Evolutionary conservation across 30 jellyfish, hydroid and myxozoan genomes (phyloP), one percentile per base, ranked within the genome.

Genomic region (Chrysaora quinquecirrha): DNA sequence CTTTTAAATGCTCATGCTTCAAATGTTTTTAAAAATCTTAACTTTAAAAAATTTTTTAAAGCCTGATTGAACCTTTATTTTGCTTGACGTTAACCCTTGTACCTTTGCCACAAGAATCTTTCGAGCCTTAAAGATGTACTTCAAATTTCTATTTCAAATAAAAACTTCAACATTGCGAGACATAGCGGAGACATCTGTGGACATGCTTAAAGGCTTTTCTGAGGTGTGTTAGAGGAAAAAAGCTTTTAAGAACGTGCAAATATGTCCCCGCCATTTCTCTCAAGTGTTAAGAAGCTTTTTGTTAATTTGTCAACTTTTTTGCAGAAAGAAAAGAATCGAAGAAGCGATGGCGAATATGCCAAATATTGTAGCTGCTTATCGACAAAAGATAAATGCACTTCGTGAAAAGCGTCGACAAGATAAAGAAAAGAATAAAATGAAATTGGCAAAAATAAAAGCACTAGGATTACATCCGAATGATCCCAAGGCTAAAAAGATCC

Each of bases 311-410:
- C 25, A 3, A n/a, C 29, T 62, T 22, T 71, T 48, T 49, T 77
- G 46, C 64, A 90, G 97, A 73, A 70, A 77, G 56, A 80, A 73
- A 60, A 64, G 43, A 30, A 85, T 91, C 33, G 98, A 78, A 72
- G 95, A 91, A 73, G 87, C 94, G 1, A 78, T 91, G 96, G 65
- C 62, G 64, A 86, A 86, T 80, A 91, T 91, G 98, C 98, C 98
- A 0, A 83, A 83, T 1, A 76, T 95, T 30, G 88, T 91, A 0
- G 95, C 91, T 22, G 96, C 82, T 25, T 91, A 91, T 46, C 88
- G 89, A 25, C 66, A 84, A 71, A 78, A 86, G 34, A 67, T 71
- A 0, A 12, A 94, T 54, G 87, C 78, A 31, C 78, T 86, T 25
- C 61, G 93, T 79, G 73, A 48, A 22, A 72, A 64, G 63, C 60